phyloP scores from a whole-genome alignment of 2,113 vertebrate genomes.

The Nanorana parkeri region DNA sequence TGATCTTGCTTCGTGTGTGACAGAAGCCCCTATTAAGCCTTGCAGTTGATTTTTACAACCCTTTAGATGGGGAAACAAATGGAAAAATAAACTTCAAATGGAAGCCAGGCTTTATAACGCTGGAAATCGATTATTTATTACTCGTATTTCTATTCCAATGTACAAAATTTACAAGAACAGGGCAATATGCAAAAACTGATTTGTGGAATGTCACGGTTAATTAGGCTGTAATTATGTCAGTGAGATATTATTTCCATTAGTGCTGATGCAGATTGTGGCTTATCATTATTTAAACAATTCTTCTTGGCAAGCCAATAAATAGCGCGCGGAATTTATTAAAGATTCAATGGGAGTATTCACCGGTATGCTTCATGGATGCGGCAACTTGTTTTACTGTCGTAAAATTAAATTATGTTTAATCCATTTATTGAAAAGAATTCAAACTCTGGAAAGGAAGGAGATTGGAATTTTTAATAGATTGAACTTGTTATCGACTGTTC shows the following conservation, averaged over 20 bases:
- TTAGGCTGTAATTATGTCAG: slow-evolving; percentile 43
- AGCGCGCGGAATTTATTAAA: slow-evolving; percentile 28
- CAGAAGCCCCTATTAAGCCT: too few species aligned
- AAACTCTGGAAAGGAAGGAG: not conserved
- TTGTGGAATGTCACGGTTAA: slow-evolving; percentile 43
- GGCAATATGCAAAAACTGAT: slow-evolving; percentile 5
- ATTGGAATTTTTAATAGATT: not conserved
- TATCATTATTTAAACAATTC: slow-evolving; percentile 43
- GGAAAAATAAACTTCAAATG: not conserved
- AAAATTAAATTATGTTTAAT: slow-evolving; percentile 30
- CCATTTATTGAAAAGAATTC: not conserved
- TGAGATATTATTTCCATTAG: slow-evolving; percentile 46
- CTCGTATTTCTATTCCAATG: slow-evolving; percentile 8
- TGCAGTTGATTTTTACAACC: not conserved
- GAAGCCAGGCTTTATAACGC: not conserved
- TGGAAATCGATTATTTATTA: slow-evolving; percentile 35
- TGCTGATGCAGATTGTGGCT: slow-evolving; percentile 33
- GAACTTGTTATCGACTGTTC: too few species aligned
- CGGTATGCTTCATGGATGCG: not conserved
- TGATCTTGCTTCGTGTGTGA: too few species aligned
- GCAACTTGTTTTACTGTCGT: slow-evolving; percentile 26
- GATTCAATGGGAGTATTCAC: slow-evolving; percentile 9
- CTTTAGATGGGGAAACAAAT: slow-evolving; percentile 1
- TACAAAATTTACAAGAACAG: slow-evolving; percentile 24
- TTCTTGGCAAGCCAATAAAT: slow-evolving; percentile 43